Base-by-base conservation (phyloP, 2,113 vertebrate species). In the Gracilinanus agilis region DNA sequence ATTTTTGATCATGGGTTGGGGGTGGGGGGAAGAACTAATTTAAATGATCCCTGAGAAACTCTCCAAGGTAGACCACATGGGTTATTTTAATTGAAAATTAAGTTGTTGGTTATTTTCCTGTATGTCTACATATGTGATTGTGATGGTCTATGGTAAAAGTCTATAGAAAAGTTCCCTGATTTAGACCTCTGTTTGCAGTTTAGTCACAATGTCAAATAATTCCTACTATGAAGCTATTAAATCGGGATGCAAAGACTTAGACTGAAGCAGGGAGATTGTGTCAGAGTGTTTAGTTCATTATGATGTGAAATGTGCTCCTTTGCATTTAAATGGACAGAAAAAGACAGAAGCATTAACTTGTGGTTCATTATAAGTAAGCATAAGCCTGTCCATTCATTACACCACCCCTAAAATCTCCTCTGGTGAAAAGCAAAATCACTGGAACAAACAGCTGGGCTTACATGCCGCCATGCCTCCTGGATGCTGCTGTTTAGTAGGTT, bases 241-340 rank as follows among this genome's bases (percentile, higher is more conserved):
- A 97, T 96, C 96, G 96, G 93, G 91, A 94, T 96, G 95, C 96
- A 93, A 96, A 98, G 91, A 90, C 97, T 91, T 91, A 24, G 89
- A 98, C 54, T 93, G 88, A 96, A 96, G 93, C 94, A 61, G 91
- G 96, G 95, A 95, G 96, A 95, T 53, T 96, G 97, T 97, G 96
- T 98, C 92, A 95, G 0, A 96, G 95, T 95, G 90, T 96, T 97
- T 97, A 93, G 96, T 97, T 98, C 90, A 95, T 93, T 96, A 97
- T 88, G 83, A 98, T 98, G 95, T 96, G 94, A 97, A 98, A 97
- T 98, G 97, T 91, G 34, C 95, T 98, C 94, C 97, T 98, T 96
- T 98, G 97, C 98, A 98, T 98, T 98, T 98, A 98, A 98, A 98
- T 97, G 90, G 96, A 90, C 91, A 98, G 94, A 96, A 96, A 96